Evolutionary conservation across 1,140 invertebrate species (phyloP).

Genomic region (Akabosia matsudoensis): DNA sequence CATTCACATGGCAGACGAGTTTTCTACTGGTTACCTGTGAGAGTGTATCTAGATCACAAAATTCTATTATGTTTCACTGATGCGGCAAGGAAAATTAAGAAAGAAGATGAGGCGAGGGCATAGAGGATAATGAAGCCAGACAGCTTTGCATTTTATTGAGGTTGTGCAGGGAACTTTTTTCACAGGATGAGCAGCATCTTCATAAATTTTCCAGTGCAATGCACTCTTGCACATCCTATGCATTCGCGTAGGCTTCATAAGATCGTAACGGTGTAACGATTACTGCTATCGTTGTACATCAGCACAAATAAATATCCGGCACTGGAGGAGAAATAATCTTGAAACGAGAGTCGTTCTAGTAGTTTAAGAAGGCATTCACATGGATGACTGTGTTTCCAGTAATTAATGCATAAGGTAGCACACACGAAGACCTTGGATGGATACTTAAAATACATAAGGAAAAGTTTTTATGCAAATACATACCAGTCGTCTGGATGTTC

Average conservation of each 20-base stretch:
- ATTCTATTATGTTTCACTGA: constrained; percentile 14
- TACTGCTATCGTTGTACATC: neutral
- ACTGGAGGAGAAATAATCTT: neutral
- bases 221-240: neutral
- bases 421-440: no score
- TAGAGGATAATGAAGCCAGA: neutral
- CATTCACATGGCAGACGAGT: neutral
- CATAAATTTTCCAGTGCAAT: neutral
- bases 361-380: neutral
- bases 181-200: neutral
- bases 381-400: neutral
- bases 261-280: neutral
- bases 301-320: neutral
- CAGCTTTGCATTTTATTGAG: neutral
- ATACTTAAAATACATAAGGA: no score
- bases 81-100: neutral
- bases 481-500: no score
- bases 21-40: neutral
- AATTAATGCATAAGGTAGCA: neutral
- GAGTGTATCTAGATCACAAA: neutral
- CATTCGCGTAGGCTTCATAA: neutral
- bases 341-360: neutral
- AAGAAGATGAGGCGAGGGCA: neutral
- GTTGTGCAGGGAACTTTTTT: neutral
- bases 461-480: no score